Percentiles rank a stretch among this genome's conserved stretches.
phyloP scores from a whole-genome alignment of 2,797 vertebrate species.

The Phylloscopus collybita region DNA sequence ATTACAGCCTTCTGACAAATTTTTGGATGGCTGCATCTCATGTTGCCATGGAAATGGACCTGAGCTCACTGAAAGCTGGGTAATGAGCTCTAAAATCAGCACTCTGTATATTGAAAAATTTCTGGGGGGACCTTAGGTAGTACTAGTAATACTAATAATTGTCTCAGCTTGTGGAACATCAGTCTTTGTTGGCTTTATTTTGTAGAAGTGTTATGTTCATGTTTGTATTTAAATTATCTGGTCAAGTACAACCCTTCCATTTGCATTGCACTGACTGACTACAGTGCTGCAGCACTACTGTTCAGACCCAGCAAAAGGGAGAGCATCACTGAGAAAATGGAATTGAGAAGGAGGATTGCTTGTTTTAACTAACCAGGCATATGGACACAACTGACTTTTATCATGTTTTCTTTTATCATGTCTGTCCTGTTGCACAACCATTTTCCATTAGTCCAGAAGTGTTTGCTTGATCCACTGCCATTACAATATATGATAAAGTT shows the following conservation, averaged over 20 bases:
- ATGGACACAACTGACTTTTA: not conserved
- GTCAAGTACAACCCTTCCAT: not conserved
- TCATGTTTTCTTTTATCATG: not conserved
- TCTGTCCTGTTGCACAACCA: not conserved
- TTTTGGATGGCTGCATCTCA: not conserved
- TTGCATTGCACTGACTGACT: not conserved
- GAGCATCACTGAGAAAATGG: not conserved
- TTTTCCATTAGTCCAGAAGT: slow-evolving; percentile 3
- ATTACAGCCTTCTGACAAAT: not conserved
- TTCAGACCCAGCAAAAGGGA: not conserved
- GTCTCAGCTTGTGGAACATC: not conserved
- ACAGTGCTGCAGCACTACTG: fast-evolving
- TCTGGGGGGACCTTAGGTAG: not conserved
- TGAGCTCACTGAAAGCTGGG: not conserved
- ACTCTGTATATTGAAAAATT: not conserved
- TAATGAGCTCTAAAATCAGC: slow-evolving; percentile 1
- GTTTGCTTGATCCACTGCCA: not conserved
- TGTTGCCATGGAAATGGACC: slow-evolving; percentile 23
- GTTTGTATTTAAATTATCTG: not conserved
- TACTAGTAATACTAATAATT: not conserved
- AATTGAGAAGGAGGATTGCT: not conserved
- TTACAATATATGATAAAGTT: not conserved
- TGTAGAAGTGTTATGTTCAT: not conserved
- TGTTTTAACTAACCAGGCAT: not conserved
- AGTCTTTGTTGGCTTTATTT: not conserved